Percentiles rank a stretch among this genome's conserved stretches.
Evolutionary conservation across 2,113 vertebrate species (phyloP).

Genomic region (Meleagris gallopavo): DNA sequence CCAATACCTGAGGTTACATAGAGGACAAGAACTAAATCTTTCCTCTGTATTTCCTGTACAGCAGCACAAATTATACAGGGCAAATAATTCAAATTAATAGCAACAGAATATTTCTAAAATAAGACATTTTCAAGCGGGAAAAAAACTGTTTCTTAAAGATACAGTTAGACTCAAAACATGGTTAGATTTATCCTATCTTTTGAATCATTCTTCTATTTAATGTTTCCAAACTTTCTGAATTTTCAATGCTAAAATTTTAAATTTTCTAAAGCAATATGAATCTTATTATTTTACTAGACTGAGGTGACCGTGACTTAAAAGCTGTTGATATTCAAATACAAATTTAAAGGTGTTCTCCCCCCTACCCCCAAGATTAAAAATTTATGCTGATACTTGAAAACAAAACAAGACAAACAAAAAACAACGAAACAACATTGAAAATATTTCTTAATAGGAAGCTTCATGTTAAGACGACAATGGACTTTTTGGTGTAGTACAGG

Average conservation of each 20-base stretch:
- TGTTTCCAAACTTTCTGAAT: not conserved
- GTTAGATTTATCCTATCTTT: not conserved
- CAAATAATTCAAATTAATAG: not conserved
- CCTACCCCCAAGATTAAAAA: not conserved
- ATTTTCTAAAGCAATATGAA: not conserved
- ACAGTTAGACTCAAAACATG: not conserved
- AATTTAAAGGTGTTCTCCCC: not conserved
- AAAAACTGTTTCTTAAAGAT: not conserved
- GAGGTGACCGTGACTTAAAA: not conserved
- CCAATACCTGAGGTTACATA: slow-evolving; percentile 73
- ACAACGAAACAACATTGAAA: not conserved
- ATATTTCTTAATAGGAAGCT: not conserved
- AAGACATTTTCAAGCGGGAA: not conserved
- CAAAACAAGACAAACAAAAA: no score
- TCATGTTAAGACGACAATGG: not conserved
- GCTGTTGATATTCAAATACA: not conserved
- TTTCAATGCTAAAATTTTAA: not conserved
- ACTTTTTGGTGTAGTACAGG: not conserved
- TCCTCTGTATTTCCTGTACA: not conserved
- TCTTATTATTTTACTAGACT: not conserved
- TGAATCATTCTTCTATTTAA: not conserved
- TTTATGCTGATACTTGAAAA: not conserved
- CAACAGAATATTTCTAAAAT: not conserved
- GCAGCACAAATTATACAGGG: not conserved
- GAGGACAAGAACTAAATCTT: slow-evolving; percentile 56